Conservation (phyloP, 1,140 invertebrate species). For the Archivesica marissinica region DNA sequence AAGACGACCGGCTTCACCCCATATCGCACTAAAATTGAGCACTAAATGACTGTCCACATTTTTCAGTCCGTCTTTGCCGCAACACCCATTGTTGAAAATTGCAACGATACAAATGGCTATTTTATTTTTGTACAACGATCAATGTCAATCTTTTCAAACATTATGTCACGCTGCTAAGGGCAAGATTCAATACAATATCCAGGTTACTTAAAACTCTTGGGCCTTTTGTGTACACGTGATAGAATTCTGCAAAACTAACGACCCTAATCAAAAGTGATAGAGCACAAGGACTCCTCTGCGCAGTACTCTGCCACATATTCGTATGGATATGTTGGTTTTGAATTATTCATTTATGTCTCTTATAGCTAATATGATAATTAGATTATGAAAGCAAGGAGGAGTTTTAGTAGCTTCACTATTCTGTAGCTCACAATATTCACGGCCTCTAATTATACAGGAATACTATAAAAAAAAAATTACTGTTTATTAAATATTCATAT, state of each 20-base stretch:
- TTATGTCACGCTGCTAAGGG: conserved; percentile 19
- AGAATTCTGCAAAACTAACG: conserved; percentile 22
- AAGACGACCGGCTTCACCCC: conserved; percentile 1
- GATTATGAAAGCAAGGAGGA: no score
- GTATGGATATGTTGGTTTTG: conserved; percentile 40
- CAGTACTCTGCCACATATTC: conserved; percentile 23
- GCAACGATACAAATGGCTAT: conserved; percentile 52
- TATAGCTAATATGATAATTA: not conserved
- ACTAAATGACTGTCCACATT: conserved; percentile 50
- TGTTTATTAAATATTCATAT: not conserved
- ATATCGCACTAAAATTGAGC: conserved; percentile 3
- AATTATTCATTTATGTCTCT: conserved; percentile 37
- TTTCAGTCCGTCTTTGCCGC: not conserved
- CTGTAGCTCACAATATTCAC: no score
- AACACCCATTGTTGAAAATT: conserved; percentile 39
- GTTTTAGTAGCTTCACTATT: no score
- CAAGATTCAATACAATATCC: conserved; percentile 48
- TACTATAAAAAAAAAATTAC: not conserved
- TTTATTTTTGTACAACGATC: conserved; percentile 45
- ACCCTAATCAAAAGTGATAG: conserved; percentile 31
- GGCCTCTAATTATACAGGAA: not conserved
- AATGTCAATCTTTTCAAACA: conserved; percentile 54
- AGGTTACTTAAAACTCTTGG: conserved; percentile 48
- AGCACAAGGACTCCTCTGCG: conserved; percentile 38
- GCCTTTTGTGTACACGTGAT: conserved; percentile 29